These are phyloP conservation scores for Papilio polytes DNA, from an alignment of 1,140 invertebrate genomes.

Conservation along the genomic window DNA sequence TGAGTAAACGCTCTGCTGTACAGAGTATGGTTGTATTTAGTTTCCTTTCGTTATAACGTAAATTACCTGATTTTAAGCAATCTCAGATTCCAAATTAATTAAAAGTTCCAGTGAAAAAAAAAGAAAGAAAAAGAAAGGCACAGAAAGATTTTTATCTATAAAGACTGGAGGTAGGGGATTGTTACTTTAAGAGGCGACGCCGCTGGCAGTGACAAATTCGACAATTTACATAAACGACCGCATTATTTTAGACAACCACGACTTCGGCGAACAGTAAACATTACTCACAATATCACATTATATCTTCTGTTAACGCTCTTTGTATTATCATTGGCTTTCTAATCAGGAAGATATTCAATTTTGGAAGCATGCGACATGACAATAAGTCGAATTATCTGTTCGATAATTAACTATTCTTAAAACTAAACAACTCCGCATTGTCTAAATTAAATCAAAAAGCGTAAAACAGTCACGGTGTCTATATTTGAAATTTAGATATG, in stretches of 20 bases:
- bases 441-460: too few species aligned
- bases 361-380: too few species aligned
- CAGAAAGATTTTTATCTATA: not conserved
- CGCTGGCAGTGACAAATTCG: not conserved
- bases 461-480: too few species aligned
- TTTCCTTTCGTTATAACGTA: not conserved
- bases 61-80: not conserved
- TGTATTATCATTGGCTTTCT: not conserved
- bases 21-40: not conserved
- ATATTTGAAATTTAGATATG: not conserved
- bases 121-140: not conserved
- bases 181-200: not conserved
- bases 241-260: not conserved
- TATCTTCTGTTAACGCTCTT: not conserved
- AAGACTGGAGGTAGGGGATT: not conserved
- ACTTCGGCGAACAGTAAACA: not conserved
- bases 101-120: not conserved
- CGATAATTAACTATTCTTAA: not conserved
- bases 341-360: not conserved
- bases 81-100: not conserved
- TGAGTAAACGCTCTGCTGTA: not conserved
- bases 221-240: conserved; percentile 24
- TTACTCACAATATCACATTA: not conserved
- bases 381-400: too few species aligned
- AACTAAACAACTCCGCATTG: not conserved